Percentiles rank a stretch among this genome's conserved stretches.
Conservation (phyloP, 2,888 invertebrate species). For the Plebejus argus region DNA sequence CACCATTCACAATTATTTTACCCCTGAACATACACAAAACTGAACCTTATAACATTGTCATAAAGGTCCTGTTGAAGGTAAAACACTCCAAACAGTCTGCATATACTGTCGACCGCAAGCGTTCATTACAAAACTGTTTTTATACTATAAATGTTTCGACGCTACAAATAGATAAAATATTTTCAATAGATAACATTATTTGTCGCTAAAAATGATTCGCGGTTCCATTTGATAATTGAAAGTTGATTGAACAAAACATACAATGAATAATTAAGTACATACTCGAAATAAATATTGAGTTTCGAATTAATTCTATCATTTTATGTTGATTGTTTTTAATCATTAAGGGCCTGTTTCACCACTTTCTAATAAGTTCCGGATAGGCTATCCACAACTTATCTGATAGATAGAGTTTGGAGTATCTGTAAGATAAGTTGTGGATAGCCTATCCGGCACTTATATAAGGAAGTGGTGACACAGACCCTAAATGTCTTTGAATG, state of each 20-base stretch:
- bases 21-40: neutral
- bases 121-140: constrained; percentile 51
- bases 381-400: too few species aligned
- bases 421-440: too few species aligned
- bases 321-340: too few species aligned
- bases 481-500: too few species aligned
- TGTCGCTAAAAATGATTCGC: constrained; percentile 7
- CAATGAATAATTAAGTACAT: neutral
- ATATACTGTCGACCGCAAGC: constrained; percentile 58
- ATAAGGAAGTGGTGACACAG: too few species aligned
- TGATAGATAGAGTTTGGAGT: too few species aligned
- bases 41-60: neutral
- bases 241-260: neutral
- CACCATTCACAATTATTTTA: neutral
- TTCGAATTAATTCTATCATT: neutral
- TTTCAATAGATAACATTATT: neutral
- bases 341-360: too few species aligned
- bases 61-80: neutral
- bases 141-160: constrained; percentile 42
- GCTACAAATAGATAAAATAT: constrained; percentile 34
- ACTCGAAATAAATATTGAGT: neutral
- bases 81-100: neutral
- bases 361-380: too few species aligned
- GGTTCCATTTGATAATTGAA: constrained; percentile 4
- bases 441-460: too few species aligned